Base-by-base conservation (phyloP, 2,113 vertebrate species). In the Pimephales promelas region DNA sequence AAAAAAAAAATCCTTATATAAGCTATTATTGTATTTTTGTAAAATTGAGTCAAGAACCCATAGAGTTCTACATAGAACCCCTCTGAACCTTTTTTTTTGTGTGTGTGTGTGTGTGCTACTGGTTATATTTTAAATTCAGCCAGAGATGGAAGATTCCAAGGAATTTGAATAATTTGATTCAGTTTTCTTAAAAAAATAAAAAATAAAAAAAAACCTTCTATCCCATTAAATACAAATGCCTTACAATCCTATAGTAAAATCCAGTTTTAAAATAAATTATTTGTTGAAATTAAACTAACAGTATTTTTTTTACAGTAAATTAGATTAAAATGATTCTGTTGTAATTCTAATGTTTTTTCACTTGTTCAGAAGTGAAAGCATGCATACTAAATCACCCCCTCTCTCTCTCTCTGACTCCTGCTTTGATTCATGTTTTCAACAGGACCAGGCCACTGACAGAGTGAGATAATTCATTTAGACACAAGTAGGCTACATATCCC, bases 381-480 rank as follows among this genome's bases (percentile, higher is more conserved):
- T 14, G n/a, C 11, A 28, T 74, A 7, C 4, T 74, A 49, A 73
- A 49, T 47, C 71, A 28, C 70, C 26, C 43, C 9, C 1, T 40
- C 36, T 40, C 36, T 18, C 40, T 72, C 20, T 54, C 40, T 72
- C 20, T 22, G 52, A 24, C 40, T 28, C n/a, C 13, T 31, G 45
- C 26, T 52, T 74, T 74, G 45, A 74, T 52, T 74, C 16, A 79
- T 79, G 56, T 43, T 79, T 43, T 3, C 22, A 61, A 78, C 34
- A 26, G 34, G 31, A 10, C 3, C 24, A 28, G 43, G 14, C 43
- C 24, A 24, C 40, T 79, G 36, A 62, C 36, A 28, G 59, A 26
- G 59, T 66, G 78, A 79, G 24, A 79, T 79, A 66, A 79, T 79
- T 49, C 22, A 31, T 79, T 79, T 49, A 49, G 78, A 79, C 78